phyloP scores from a whole-genome alignment of 1,140 invertebrate species.

The Fragariocoptes setiger region DNA sequence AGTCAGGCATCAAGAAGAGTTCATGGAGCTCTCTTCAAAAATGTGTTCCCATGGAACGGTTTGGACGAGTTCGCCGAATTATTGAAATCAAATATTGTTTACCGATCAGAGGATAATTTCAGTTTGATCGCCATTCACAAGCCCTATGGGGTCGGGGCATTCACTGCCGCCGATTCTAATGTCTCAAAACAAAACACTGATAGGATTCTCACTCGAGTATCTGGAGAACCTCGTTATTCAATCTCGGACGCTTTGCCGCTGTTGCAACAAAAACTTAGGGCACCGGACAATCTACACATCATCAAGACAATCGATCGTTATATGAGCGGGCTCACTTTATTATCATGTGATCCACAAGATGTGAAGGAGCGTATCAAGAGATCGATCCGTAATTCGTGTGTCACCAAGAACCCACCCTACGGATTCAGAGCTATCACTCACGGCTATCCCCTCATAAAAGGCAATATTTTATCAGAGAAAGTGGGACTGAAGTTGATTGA shows the following conservation, averaged over 20 bases:
- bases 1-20: too few species aligned
- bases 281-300: neutral
- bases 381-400: neutral
- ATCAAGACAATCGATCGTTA: constrained; percentile 4
- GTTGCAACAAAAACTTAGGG: neutral
- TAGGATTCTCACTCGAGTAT: constrained; percentile 1
- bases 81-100: constrained; percentile 5
- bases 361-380: neutral
- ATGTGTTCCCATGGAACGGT: constrained; percentile 5
- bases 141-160: constrained; percentile 7
- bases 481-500: constrained; percentile 8
- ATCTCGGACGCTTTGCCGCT: constrained; percentile 1
- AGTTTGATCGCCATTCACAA: constrained; percentile 6
- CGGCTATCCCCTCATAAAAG: neutral
- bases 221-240: constrained; percentile 6
- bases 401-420: neutral
- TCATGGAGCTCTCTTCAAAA: neutral
- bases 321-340: constrained; percentile 6
- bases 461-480: neutral
- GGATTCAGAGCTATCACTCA: neutral
- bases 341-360: neutral
- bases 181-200: neutral
- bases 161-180: constrained; percentile 2
- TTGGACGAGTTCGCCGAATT: constrained; percentile 2
- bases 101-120: neutral